Evolutionary conservation across 2,888 invertebrate genomes (phyloP).

Genomic region (Pogonocherus hispidulus): DNA sequence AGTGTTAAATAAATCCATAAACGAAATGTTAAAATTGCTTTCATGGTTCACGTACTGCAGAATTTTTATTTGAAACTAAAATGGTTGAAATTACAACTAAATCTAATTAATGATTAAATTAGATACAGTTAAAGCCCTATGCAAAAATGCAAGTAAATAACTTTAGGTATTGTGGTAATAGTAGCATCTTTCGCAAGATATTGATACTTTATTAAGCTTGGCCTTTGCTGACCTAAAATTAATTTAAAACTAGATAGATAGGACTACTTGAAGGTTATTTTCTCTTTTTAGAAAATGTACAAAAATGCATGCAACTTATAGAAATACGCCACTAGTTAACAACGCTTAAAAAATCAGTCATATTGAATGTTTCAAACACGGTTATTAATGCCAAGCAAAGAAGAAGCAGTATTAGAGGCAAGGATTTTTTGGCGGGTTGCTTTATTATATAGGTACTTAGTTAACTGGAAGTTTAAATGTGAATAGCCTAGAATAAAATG

Average conservation of each 20-base stretch:
- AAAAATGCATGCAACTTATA: too few species aligned
- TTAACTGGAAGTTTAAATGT: too few species aligned
- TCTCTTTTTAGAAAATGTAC: not conserved
- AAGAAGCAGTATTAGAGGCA: too few species aligned
- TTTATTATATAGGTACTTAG: too few species aligned
- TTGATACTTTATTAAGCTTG: not conserved
- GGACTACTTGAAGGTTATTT: not conserved
- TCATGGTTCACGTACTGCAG: not conserved
- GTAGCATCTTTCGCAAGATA: not conserved
- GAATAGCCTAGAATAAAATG: too few species aligned
- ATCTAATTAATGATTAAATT: not conserved
- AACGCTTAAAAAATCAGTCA: not conserved
- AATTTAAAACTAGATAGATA: not conserved
- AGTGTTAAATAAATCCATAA: too few species aligned
- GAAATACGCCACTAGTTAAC: not conserved
- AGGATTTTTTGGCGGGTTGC: too few species aligned
- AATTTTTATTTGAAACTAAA: not conserved
- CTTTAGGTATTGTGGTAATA: not conserved
- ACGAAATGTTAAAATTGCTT: not conserved
- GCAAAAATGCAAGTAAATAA: not conserved
- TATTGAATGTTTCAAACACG: too few species aligned
- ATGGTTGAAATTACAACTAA: not conserved
- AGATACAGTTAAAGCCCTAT: not conserved
- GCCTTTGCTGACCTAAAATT: not conserved
- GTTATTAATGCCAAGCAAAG: too few species aligned